Conservation (phyloP, 2,113 vertebrate genomes). For the Eublepharis macularius region DNA sequence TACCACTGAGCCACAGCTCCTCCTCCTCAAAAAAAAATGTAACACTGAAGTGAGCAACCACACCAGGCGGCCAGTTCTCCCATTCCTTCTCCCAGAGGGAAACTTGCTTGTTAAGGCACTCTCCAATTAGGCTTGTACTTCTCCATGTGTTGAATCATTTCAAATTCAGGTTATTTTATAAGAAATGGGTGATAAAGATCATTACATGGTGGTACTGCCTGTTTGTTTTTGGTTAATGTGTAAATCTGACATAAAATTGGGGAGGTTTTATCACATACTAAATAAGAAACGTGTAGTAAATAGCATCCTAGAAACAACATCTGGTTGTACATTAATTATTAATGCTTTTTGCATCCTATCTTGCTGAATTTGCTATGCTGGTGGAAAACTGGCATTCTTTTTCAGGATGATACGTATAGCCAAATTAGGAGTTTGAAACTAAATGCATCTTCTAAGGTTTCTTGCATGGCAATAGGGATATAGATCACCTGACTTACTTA, state of each 20-base stretch:
- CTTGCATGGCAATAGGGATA: neutral
- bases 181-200: neutral
- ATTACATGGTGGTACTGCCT: neutral
- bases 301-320: neutral
- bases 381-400: neutral
- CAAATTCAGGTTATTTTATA: neutral
- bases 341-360: neutral
- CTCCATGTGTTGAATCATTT: neutral
- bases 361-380: neutral
- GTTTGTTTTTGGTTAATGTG: neutral
- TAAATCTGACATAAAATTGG: neutral
- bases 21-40: neutral
- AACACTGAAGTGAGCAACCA: conserved; percentile 23
- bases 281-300: neutral
- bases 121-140: neutral
- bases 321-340: too few species aligned
- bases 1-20: too few species aligned
- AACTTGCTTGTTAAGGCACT: neutral
- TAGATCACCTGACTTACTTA: neutral
- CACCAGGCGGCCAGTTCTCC: neutral
- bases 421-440: neutral
- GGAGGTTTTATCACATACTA: neutral
- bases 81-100: neutral
- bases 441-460: neutral
- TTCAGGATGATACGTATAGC: neutral